phyloP scores from a whole-genome alignment of 1,140 invertebrate genomes.

The Aplysia californica region DNA sequence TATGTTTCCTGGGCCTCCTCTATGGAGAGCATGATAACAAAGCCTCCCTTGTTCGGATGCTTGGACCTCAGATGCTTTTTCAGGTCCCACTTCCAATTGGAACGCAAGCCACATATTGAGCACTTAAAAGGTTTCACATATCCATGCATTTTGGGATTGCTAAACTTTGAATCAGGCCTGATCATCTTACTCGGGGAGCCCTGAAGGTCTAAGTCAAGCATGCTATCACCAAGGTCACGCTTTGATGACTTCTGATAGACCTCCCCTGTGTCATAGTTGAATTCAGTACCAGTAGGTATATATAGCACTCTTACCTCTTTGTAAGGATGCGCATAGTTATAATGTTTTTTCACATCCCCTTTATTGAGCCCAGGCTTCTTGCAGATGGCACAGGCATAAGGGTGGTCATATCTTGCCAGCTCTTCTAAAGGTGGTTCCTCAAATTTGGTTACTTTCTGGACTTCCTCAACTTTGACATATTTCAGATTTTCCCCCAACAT shows the following conservation, averaged over 20 bases:
- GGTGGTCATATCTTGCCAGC: constrained; percentile 29
- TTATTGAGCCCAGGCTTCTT: constrained; percentile 48
- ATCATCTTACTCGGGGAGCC: constrained; percentile 7
- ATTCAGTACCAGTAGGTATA: constrained; percentile 41
- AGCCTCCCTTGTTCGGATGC: constrained; percentile 59
- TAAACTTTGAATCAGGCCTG: constrained; percentile 25
- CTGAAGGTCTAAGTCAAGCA: no score
- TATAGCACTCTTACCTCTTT: constrained; percentile 55
- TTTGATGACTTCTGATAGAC: constrained; percentile 9
- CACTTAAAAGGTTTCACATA: constrained; percentile 85
- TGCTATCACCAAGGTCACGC: no score
- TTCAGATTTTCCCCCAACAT: not conserved
- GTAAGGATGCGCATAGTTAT: constrained; percentile 58
- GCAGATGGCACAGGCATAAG: constrained; percentile 58
- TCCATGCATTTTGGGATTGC: constrained; percentile 52
- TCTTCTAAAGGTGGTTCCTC: constrained; percentile 22
- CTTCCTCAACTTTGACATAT: not conserved
- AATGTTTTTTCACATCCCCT: constrained; percentile 60
- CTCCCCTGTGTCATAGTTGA: constrained; percentile 33
- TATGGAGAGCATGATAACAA: constrained; percentile 85
- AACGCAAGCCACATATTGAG: constrained; percentile 90
- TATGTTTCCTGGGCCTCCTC: constrained; percentile 89
- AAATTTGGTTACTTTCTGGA: constrained; percentile 1
- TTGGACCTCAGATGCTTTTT: constrained; percentile 68
- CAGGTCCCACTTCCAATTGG: constrained; percentile 97